Evolutionary conservation across 2,888 invertebrate genomes (phyloP), one percentile per base, ranked within the genome.

Genomic region (Conchocele bisecta): DNA sequence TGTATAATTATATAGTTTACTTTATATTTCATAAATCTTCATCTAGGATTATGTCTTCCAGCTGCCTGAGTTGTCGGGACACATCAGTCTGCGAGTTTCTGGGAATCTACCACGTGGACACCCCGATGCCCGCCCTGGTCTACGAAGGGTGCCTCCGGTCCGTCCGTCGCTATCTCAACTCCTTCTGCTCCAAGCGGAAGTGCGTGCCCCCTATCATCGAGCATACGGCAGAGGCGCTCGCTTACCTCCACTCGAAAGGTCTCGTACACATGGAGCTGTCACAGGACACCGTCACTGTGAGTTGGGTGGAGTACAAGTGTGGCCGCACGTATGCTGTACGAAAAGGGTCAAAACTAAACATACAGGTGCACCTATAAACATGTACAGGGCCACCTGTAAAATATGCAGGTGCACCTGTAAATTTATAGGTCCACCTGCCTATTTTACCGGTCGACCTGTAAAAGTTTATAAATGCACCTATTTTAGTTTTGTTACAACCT

Each of bases 211-310:
- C 41, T 9, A 64, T 79, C 0, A 26, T 86, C n/a, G 57, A 75
- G 26, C 75, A 74, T 13, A 71, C 80, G 2, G 57, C 78, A 0
- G 41, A 48, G 7, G 87, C 83, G 1, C 31, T 89, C 28, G 81
- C 84, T 20, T 87, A 82, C 56, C 81, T 88, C 15, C 88, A 88
- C 56, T 75, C 69, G 3, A 81, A 85, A 44, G 82, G 82, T 0
- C 73, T 89, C 15, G 87, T 88, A 1, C 89, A 88, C 65, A 85
- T 88, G 83, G 89, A 89, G 61, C 79, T 89, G 0, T 84, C 86
- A 11, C 82, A 85, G 24, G 84, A 88, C 54, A 87, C 88, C 6
- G 67, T 89, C 26, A 88, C 86, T 81, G 88, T 89, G 71, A 75
- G 83, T 65, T 17, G 9, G 9, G 26, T 37, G 17, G 33, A 4